These are phyloP conservation scores for Fabriciana adippe DNA, from an alignment of 2,888 invertebrate genomes.

Conservation along the genomic window DNA sequence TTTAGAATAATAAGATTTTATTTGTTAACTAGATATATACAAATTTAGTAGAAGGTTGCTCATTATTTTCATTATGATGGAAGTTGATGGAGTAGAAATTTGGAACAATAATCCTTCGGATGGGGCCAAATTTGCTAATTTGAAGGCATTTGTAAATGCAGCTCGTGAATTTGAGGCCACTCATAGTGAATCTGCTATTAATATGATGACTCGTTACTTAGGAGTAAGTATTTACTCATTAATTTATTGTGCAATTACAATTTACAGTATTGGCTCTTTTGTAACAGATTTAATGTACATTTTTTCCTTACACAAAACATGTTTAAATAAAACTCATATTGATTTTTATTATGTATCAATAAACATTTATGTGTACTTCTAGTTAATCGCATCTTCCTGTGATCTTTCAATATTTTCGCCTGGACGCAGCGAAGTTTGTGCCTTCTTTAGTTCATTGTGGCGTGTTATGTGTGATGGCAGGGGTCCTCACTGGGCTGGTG, in stretches of 20 bases:
- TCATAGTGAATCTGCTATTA: constrained; percentile 76
- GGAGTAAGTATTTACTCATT: constrained; percentile 59
- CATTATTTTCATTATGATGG: constrained; percentile 56
- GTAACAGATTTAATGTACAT: too few species aligned
- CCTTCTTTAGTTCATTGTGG: constrained; percentile 86
- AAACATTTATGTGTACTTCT: constrained; percentile 45
- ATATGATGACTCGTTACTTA: constrained; percentile 78
- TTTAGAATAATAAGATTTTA: constrained; percentile 11
- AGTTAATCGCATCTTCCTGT: constrained; percentile 84
- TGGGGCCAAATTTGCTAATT: constrained; percentile 67
- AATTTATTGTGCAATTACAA: background rate
- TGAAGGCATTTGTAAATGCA: constrained; percentile 80
- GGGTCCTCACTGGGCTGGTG: constrained; percentile 85
- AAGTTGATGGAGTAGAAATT: constrained; percentile 67
- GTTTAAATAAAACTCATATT: too few species aligned
- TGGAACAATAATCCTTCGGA: constrained; percentile 58
- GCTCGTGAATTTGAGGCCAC: constrained; percentile 79
- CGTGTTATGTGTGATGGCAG: constrained; percentile 83
- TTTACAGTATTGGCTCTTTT: background rate
- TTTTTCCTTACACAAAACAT: too few species aligned
- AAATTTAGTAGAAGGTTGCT: background rate
- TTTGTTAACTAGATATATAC: constrained; percentile 2
- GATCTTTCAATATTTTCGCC: constrained; percentile 86
- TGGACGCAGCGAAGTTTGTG: constrained; percentile 83
- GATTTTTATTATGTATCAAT: too few species aligned